phyloP scores from a whole-genome alignment of 2,113 vertebrate genomes.

The Hylia prasina region DNA sequence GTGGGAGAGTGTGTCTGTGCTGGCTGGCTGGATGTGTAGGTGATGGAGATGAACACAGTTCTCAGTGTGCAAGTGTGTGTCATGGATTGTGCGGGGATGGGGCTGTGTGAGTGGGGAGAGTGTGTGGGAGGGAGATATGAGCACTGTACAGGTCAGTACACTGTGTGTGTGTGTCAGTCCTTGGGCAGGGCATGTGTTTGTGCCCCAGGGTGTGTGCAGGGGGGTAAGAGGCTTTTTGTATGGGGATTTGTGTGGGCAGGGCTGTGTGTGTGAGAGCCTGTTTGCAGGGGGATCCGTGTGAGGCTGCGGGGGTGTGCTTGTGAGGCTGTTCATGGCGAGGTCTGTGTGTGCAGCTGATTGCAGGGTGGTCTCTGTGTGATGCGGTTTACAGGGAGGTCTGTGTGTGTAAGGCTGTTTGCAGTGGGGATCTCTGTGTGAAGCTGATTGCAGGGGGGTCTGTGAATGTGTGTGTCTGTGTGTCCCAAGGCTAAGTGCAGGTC shows the following conservation, averaged over 20 bases:
- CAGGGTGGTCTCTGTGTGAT: neutral
- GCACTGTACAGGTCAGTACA: too few relatives aligned
- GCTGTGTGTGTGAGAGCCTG: neutral
- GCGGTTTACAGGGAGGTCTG: too few relatives aligned
- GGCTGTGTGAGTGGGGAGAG: rapidly evolving
- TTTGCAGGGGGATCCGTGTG: neutral
- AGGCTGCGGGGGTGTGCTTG: rapidly evolving
- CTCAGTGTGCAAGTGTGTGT: neutral
- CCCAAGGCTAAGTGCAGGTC: neutral
- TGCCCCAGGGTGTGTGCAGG: neutral
- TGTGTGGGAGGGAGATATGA: rapidly evolving
- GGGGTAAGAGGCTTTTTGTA: neutral
- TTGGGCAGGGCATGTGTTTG: rapidly evolving
- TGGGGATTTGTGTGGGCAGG: neutral
- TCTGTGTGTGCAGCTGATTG: too few relatives aligned
- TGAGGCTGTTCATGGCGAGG: neutral
- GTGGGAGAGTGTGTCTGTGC: neutral
- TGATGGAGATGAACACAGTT: rapidly evolving
- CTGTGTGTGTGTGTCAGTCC: too few relatives aligned
- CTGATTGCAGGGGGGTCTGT: neutral
- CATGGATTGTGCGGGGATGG: neutral
- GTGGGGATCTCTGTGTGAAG: neutral
- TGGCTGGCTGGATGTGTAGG: rapidly evolving
- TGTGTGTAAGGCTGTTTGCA: neutral
- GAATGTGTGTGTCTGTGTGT: too few relatives aligned